Conservation (phyloP, 2,797 vertebrate genomes). For the Podargus strigoides region DNA sequence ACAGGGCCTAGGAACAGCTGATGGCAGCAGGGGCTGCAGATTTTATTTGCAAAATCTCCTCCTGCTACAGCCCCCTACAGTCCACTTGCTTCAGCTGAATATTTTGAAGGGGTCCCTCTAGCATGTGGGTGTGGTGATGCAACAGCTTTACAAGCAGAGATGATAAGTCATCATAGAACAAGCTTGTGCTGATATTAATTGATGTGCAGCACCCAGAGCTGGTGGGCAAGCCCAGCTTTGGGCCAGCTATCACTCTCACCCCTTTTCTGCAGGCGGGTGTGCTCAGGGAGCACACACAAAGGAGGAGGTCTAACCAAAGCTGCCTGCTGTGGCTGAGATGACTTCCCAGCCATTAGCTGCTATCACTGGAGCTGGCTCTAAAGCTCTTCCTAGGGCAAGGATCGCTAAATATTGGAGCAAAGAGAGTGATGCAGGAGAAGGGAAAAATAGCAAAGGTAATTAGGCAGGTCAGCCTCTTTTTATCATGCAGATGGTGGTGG, state of each 20-base stretch:
- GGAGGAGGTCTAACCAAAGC: not conserved
- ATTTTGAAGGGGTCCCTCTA: not conserved
- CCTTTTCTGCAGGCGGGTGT: not conserved
- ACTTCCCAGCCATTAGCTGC: not conserved
- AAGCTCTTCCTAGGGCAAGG: not conserved
- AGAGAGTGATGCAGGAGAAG: not conserved
- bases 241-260: not conserved
- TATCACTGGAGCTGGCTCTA: not conserved
- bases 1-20: not conserved
- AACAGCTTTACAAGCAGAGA: not conserved
- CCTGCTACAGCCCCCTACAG: not conserved
- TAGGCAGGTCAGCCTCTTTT: not conserved
- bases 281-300: not conserved
- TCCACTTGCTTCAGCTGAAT: not conserved
- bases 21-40: not conserved
- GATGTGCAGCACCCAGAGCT: not conserved
- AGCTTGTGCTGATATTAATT: too few relatives aligned
- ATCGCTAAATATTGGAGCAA: not conserved
- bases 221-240: not conserved
- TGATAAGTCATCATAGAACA: not conserved
- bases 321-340: not conserved
- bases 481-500: not conserved
- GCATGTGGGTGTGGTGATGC: rapidly evolving
- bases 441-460: not conserved
- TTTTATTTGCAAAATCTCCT: not conserved